Percentiles rank a stretch among this genome's conserved stretches.
These are phyloP conservation scores for Nephrocerus scutellatus DNA, from an alignment of 2,888 invertebrate genomes.

Conservation along the genomic window DNA sequence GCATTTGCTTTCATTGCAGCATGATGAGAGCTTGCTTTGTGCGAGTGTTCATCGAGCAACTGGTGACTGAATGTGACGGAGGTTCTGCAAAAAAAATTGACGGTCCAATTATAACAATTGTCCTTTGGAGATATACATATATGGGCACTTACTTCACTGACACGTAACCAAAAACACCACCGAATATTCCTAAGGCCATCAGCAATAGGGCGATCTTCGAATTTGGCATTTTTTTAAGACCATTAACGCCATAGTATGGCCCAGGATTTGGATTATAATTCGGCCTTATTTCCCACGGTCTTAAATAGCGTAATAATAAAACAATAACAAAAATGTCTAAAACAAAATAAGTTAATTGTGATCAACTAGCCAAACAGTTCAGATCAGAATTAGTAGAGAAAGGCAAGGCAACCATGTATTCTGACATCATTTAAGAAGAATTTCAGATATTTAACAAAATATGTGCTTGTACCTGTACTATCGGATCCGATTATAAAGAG, in stretches of 20 bases:
- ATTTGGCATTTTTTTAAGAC: slow-evolving; percentile 57
- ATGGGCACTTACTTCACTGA: slow-evolving; percentile 52
- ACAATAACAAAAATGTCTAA: slow-evolving; percentile 2
- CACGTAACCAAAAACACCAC: slow-evolving; percentile 55
- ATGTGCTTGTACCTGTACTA: too few species aligned
- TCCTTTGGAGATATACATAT: background rate
- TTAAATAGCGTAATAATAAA: slow-evolving; percentile 11
- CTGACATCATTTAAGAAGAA: too few species aligned
- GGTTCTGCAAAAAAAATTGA: slow-evolving; percentile 53
- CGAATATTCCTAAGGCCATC: slow-evolving; percentile 53
- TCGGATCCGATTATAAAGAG: too few species aligned
- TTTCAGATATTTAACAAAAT: too few species aligned
- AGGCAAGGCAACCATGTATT: too few species aligned
- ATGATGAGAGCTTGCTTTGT: slow-evolving; percentile 49
- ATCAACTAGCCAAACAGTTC: too few species aligned
- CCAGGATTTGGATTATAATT: slow-evolving; percentile 37
- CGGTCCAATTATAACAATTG: slow-evolving; percentile 29
- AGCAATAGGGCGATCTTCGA: slow-evolving; percentile 54
- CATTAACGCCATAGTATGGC: slow-evolving; percentile 59
- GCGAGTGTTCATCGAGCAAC: slow-evolving; percentile 49
- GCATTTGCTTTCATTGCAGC: slow-evolving; percentile 52
- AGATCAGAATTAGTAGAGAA: too few species aligned
- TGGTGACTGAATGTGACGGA: slow-evolving; percentile 51
- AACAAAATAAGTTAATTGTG: too few species aligned
- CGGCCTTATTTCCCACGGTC: slow-evolving; percentile 37